Evolutionary conservation across 2,797 vertebrate genomes (phyloP).

Genomic region (Acanthurus leucopareius): DNA sequence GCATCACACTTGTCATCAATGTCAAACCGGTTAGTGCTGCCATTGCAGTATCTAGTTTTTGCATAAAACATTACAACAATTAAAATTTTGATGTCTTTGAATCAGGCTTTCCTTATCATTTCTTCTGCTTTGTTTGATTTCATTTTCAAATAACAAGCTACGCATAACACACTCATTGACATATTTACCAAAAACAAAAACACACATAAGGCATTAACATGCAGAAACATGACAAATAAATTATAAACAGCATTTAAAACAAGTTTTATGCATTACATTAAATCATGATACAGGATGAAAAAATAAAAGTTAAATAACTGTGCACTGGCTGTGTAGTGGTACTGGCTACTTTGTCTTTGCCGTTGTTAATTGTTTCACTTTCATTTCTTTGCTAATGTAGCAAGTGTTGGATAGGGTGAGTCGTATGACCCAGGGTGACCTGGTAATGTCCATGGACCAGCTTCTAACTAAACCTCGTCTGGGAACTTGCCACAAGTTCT

Average conservation of each 20-base stretch:
- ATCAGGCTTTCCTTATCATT: neutral
- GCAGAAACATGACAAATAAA: neutral
- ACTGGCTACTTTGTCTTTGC: neutral
- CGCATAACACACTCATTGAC: neutral
- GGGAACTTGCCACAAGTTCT: constrained; percentile 98
- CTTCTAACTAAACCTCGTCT: constrained; percentile 96
- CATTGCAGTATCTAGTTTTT: neutral
- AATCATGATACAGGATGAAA: neutral
- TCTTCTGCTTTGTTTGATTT: neutral
- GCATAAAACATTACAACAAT: neutral
- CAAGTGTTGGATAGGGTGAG: constrained; percentile 97
- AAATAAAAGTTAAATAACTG: neutral
- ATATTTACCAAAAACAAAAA: neutral
- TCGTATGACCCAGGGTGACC: constrained; percentile 97
- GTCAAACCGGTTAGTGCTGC: constrained; percentile 93
- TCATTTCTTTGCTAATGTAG: constrained; percentile 71
- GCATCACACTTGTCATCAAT: constrained; percentile 97
- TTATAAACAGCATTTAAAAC: neutral
- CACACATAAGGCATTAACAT: neutral
- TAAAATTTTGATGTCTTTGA: neutral
- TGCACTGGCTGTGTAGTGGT: neutral
- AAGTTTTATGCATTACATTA: neutral
- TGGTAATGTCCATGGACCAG: constrained; percentile 99
- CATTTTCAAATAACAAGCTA: too few relatives aligned
- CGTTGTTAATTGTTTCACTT: neutral